Base-by-base conservation (phyloP, 2,797 vertebrate species). In the Dryobates pubescens region DNA sequence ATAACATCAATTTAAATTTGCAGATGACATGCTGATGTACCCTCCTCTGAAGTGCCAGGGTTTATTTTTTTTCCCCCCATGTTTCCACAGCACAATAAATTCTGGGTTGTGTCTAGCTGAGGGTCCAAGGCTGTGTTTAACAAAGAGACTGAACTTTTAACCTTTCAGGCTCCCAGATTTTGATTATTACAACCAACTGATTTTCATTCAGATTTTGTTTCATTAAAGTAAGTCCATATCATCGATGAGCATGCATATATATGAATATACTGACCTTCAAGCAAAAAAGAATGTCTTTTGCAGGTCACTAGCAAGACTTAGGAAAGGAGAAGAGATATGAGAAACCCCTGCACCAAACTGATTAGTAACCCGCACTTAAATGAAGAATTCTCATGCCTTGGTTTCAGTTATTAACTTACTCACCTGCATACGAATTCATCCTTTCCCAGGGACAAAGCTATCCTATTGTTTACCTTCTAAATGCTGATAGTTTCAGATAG, bases 91-190 rank as follows among this genome's bases (percentile, higher is more conserved):
- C 53, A 93, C 91, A 88, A 82, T 90, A 96, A 94, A 95, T 96
- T 95, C 74, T 89, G 43, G 10, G 5, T 63, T 90, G 51, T 80
- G 57, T 85, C 77, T 94, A 85, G 45, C 41, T 77, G n/a, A 5
- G 13, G 32, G 65, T 90, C 91, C 69, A 90, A 83, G 45, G 68
- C 32, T 89, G 71, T 22, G 2, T 92, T 95, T 96, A 94, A 94
- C 71, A 83, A 96, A 96, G 83, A 69, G 81, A 30, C 19, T 95
- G 91, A 96, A 97, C 90, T 96, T 96, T 93, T 94, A 96, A 95
- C 79, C 91, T 95, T 94, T 92, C 54, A 11, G 43, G 13, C 49
- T 88, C 84, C 51, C 78, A 80, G 43, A 86, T 91, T 94, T 93
- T 88, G 63, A 89, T 75, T 89, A 86, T 95, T 71, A 68, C 8